Evolutionary conservation across 2,113 vertebrate genomes (phyloP).

Genomic region (Elgaria multicarinata): DNA sequence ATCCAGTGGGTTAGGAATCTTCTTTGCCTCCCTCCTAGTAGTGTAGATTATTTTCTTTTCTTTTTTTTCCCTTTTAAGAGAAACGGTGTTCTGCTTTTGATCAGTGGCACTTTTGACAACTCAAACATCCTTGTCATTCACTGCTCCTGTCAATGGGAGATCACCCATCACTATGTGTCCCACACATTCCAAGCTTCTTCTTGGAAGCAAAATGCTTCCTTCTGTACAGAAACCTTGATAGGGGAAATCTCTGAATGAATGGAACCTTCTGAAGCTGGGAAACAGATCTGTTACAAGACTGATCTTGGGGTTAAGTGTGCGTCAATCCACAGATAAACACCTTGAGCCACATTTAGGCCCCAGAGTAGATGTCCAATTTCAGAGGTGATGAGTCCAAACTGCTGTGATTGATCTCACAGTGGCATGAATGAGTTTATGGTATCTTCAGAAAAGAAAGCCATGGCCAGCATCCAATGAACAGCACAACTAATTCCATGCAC

Average conservation of each 20-base stretch:
- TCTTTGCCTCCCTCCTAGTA: slow-evolving; percentile 10
- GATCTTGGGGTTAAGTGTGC: rapidly evolving
- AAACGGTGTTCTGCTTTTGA: slow-evolving; percentile 30
- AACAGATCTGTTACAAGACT: neutral
- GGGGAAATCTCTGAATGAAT: neutral
- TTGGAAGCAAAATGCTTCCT: neutral
- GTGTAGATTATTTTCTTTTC: slow-evolving; percentile 10
- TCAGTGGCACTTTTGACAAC: slow-evolving; percentile 26
- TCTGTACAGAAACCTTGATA: slow-evolving; percentile 29
- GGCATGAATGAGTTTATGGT: neutral
- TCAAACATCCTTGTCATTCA: slow-evolving; percentile 35
- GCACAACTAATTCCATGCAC: neutral
- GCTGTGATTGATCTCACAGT: neutral
- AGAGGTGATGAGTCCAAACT: neutral
- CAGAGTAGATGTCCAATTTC: neutral
- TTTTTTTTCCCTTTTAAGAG: neutral
- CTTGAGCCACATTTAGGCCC: neutral
- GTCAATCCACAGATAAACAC: neutral
- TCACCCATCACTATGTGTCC: slow-evolving; percentile 40
- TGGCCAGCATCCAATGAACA: neutral
- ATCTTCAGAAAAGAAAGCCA: neutral
- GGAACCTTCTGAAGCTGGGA: neutral
- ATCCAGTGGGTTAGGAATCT: neutral
- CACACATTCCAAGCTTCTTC: neutral
- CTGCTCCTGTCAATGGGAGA: slow-evolving; percentile 50